Base-by-base conservation (phyloP, 2,888 invertebrate genomes). In the Limenitis camilla region DNA sequence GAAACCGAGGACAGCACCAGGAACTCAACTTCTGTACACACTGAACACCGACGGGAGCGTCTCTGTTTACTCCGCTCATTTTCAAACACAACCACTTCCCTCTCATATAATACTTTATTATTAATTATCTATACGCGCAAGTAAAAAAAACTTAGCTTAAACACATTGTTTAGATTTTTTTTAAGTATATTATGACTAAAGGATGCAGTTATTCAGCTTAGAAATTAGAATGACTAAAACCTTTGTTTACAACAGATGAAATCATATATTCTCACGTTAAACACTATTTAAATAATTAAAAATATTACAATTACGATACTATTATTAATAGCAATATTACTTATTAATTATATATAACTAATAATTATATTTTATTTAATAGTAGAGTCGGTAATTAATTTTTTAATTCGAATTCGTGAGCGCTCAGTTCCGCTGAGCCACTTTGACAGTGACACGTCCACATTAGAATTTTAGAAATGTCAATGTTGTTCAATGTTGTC, bases 21-120 rank as follows among this genome's bases (percentile, higher is more conserved):
- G 81, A 78, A 9, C 77, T 86, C 19, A 86, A 63, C 60, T 76
- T 88, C 65, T 92, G 91, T 45, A 93, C 65, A 31, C 85, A 68
- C 62, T 86, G 83, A 7, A 93, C 76, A n/a, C 94, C 93, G 56
- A 90, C 71, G 9, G 94, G 94, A 44, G 92, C 86, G 54, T 91
- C 91, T 59, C 80, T 82, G 50, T 81, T 83, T 29, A 82, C 81
- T 11, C 87, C 87, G 61, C 84, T 89, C 92, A 91, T 92, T 69
- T 78, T 89, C 3, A 65, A 53, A 49, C 60, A 61, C 59, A 62
- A 57, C 52, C 62, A 61, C 59, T 67, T 67, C 59, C 64, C 68
- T 56, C 65, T 66, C 60, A 67, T 65, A 45, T 71, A 68, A 60
- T 58, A 61, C 60, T 63, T 40, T 60, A 50, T 40, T 38, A 49